Base-by-base conservation (phyloP, 2,113 vertebrate genomes). In the Silurus asotus region DNA sequence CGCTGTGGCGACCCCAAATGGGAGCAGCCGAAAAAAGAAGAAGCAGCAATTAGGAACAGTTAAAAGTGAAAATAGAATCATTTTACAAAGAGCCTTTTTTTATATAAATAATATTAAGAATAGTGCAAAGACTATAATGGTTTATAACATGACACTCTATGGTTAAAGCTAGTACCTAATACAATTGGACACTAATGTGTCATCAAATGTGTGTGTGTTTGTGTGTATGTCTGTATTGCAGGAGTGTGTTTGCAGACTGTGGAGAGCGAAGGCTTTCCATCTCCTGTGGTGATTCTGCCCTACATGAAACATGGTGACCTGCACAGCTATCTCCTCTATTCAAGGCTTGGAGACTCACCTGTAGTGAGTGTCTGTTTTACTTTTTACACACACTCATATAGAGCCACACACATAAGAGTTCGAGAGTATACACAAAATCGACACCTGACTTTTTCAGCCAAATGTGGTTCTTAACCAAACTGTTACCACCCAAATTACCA, bases 281-380 rank as follows among this genome's bases (percentile, higher is more conserved):
- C 96, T 15, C 97, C 97, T 2, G 97, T 98, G 84, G 97, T 98
- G 85, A 97, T 98, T 84, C 91, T 98, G 76, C 97, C 97, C 2
- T 97, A 97, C 89, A 97, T 97, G 97, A 97, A 97, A 51, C 97
- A 98, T 0, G 97, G 97, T 72, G 97, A 98, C 89, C 94, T 98
- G n/a, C 97, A 98, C 93, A 98, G 97, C 87, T 98, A 97, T 91
- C 96, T 97, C 87, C 95, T 98, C 0, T 97, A 97, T 88, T 97
- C 96, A 0, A 93, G 97, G 28, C 96, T 98, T 0, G 96, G 97
- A 51, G 97, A 97, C 89, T 94, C 93, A 84, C 97, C 97, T 3
- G 91, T 97, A 95, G 97, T 98, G 55, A 93, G 96, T 91, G 20
- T 58, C 19, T 72, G 74, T n/a, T 75, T 11, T 85, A 82, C 75